These are phyloP conservation scores for Zaprionus nigranus DNA, from an alignment of 1,140 invertebrate species.

Conservation along the genomic window DNA sequence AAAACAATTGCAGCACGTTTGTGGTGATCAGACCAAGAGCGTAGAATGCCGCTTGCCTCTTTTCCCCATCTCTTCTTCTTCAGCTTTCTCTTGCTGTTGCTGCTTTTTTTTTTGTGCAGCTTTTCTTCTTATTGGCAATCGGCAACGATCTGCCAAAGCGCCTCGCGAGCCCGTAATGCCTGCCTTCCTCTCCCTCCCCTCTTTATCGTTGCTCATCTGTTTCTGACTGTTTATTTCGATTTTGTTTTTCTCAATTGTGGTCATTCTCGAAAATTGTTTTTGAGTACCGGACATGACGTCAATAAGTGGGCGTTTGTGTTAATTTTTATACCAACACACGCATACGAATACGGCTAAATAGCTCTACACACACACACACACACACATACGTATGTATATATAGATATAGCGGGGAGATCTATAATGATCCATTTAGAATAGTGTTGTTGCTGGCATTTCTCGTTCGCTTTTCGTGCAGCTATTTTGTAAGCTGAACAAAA, in stretches of 20 bases:
- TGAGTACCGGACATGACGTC: conserved; percentile 83
- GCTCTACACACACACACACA: conserved; percentile 43
- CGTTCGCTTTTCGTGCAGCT: conserved; percentile 30
- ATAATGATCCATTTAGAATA: conserved; percentile 36
- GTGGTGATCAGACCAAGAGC: no score
- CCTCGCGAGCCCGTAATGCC: not conserved
- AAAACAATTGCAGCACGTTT: no score
- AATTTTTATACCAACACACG: conserved; percentile 68
- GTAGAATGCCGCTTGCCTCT: no score
- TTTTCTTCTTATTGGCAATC: conserved; percentile 73
- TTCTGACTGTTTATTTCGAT: conserved; percentile 71
- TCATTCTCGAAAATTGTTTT: conserved; percentile 83
- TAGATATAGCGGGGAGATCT: conserved; percentile 19
- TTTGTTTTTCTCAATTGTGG: conserved; percentile 82
- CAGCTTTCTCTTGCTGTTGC: not conserved
- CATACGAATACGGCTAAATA: conserved; percentile 12
- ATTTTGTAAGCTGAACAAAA: conserved; percentile 50
- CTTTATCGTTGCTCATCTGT: conserved; percentile 38
- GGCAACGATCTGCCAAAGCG: conserved; percentile 30
- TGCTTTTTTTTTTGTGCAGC: conserved; percentile 12
- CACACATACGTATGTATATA: not conserved
- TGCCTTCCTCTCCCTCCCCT: not conserved
- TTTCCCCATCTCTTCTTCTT: no score
- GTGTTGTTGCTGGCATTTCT: not conserved
- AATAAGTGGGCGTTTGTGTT: conserved; percentile 83